A percentile compares a stretch with the other conserved stretches of the same genome.
Evolutionary conservation across 2,888 invertebrate species (phyloP).

Genomic region (Hylaea fasciaria): DNA sequence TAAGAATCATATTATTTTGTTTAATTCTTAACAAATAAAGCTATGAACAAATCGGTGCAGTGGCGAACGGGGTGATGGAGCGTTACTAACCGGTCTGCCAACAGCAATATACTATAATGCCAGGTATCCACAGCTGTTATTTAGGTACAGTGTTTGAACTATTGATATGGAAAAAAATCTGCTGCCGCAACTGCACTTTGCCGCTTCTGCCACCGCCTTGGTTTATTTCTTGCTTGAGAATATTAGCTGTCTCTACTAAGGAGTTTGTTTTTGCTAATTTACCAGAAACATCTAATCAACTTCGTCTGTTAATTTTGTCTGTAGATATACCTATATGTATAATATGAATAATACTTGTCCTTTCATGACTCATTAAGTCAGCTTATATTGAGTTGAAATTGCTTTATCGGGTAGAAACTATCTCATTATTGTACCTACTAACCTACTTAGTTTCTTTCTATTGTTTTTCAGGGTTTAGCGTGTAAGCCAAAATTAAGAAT

Average conservation of each 20-base stretch:
- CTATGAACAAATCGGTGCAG: not conserved
- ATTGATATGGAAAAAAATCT: no score
- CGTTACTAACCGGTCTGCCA: no score
- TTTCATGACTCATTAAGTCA: not conserved
- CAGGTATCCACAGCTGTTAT: no score
- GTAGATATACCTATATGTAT: not conserved
- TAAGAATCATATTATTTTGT: no score
- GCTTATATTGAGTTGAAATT: not conserved
- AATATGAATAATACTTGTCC: not conserved
- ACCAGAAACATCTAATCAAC: slow-evolving; percentile 4
- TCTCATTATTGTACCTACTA: not conserved
- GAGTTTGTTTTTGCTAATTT: slow-evolving; percentile 3
- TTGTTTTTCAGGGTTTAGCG: not conserved
- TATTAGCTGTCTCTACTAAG: not conserved
- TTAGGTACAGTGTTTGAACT: no score
- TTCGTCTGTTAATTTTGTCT: slow-evolving; percentile 8
- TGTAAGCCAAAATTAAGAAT: not conserved
- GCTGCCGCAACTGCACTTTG: not conserved
- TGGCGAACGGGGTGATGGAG: not conserved
- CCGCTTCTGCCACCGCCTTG: not conserved
- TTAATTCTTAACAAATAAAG: not conserved
- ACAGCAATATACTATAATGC: no score
- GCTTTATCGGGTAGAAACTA: not conserved
- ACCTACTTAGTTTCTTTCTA: not conserved
- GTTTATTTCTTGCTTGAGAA: not conserved